Percentiles rank a stretch among this genome's conserved stretches.
Conservation (phyloP, 2,888 invertebrate species). For the Eutolmus rufibarbis region DNA sequence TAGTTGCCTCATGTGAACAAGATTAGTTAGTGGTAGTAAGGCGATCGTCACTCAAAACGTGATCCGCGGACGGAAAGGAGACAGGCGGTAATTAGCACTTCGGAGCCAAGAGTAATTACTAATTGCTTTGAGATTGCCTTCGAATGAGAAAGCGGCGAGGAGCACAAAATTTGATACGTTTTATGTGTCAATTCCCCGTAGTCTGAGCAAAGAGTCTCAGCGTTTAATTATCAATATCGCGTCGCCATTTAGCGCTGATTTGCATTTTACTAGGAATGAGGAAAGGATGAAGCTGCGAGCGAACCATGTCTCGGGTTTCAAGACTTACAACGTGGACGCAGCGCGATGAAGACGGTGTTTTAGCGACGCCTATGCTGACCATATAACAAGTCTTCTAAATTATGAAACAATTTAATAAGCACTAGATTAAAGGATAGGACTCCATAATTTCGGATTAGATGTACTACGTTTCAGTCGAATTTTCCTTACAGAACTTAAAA, state of each 20-base stretch:
- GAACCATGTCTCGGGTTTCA: neutral
- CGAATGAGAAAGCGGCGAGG: neutral
- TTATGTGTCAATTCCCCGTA: neutral
- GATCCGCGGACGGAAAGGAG: neutral
- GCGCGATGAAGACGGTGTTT: neutral
- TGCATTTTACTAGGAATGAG: neutral
- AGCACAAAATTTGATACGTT: neutral
- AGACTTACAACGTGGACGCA: neutral
- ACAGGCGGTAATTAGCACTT: neutral
- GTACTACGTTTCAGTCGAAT: too few relatives aligned
- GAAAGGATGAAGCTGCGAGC: neutral
- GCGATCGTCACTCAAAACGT: neutral
- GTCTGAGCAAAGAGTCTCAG: neutral
- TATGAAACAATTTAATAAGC: too few relatives aligned
- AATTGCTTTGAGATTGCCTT: neutral
- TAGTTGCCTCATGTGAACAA: neutral
- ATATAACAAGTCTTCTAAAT: too few relatives aligned
- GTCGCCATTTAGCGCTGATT: neutral
- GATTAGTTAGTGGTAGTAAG: neutral
- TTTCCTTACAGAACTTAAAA: too few relatives aligned
- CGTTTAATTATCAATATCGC: neutral
- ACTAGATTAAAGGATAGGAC: too few relatives aligned
- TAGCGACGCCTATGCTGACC: neutral
- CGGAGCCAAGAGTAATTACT: neutral
- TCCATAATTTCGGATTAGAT: too few relatives aligned